phyloP scores from a whole-genome alignment of 92 coral and sea anemone genomes.

The Zoanthus solanderi region DNA sequence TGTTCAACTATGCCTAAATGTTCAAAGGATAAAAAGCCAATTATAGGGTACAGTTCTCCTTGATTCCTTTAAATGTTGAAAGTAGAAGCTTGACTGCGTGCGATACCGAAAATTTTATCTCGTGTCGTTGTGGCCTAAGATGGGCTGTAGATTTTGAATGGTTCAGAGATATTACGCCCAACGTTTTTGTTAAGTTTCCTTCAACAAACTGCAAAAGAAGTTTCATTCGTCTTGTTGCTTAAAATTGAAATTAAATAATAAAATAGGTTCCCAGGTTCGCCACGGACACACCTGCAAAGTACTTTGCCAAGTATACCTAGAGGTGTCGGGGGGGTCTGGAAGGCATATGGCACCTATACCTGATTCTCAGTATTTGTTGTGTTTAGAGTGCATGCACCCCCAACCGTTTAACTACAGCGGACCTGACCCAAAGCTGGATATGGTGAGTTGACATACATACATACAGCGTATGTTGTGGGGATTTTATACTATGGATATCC shows the following conservation, averaged over 20 bases:
- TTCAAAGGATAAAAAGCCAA: too few relatives aligned
- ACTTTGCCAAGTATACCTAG: too few relatives aligned
- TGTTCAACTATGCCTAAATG: too few relatives aligned
- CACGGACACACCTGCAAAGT: too few relatives aligned
- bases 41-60: background rate
- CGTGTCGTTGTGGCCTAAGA: background rate
- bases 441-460: slow-evolving; percentile 65
- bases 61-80: background rate
- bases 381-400: slow-evolving; percentile 98
- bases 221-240: background rate
- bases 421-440: slow-evolving; percentile 95
- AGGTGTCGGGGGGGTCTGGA: too few relatives aligned
- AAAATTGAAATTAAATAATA: background rate
- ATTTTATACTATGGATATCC: too few relatives aligned
- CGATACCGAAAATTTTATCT: background rate
- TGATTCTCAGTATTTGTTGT: background rate
- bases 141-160: background rate
- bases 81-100: background rate
- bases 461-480: too few relatives aligned
- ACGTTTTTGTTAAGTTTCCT: background rate
- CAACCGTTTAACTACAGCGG: slow-evolving; percentile 99
- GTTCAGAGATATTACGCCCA: background rate
- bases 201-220: background rate
- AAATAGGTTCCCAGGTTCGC: too few relatives aligned
- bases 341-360: background rate